Evolutionary conservation across 2,888 invertebrate species (phyloP).

Genomic region (Mythimna impura): DNA sequence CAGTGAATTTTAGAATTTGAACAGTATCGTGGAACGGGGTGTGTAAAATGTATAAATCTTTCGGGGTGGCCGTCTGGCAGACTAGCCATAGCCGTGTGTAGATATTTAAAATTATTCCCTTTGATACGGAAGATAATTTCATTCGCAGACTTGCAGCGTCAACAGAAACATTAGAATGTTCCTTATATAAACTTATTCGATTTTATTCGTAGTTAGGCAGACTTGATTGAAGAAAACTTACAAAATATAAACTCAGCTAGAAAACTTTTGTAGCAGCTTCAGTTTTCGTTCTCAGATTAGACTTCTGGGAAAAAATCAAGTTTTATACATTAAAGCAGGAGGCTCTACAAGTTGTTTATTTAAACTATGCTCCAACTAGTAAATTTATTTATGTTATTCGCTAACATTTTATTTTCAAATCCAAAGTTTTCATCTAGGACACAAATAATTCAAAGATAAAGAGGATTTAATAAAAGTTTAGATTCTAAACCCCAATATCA

Average conservation of each 20-base stretch:
- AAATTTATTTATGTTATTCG: not conserved
- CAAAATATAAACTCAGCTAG: slow-evolving; percentile 17
- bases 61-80: slow-evolving; percentile 83
- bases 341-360: not conserved
- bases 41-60: slow-evolving; percentile 85
- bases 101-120: slow-evolving; percentile 90
- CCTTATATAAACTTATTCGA: slow-evolving; percentile 25
- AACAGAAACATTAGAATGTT: slow-evolving; percentile 71
- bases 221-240: slow-evolving; percentile 31
- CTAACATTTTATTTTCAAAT: slow-evolving; percentile 10
- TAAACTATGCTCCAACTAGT: not conserved
- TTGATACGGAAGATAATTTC: slow-evolving; percentile 90
- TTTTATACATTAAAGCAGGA: not conserved
- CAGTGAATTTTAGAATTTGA: slow-evolving; percentile 84
- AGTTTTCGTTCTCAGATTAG: slow-evolving; percentile 4
- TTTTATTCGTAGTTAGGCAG: slow-evolving; percentile 6
- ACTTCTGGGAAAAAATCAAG: slow-evolving; percentile 27
- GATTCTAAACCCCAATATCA: slow-evolving; percentile 8
- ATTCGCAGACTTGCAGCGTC: slow-evolving; percentile 82
- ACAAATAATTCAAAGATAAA: not conserved
- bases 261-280: slow-evolving; percentile 3
- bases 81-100: slow-evolving; percentile 84
- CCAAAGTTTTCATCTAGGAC: too few species aligned
- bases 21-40: slow-evolving; percentile 78
- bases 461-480: not conserved